phyloP scores from a whole-genome alignment of 2,888 invertebrate genomes.

The Eucera pruinosa region DNA sequence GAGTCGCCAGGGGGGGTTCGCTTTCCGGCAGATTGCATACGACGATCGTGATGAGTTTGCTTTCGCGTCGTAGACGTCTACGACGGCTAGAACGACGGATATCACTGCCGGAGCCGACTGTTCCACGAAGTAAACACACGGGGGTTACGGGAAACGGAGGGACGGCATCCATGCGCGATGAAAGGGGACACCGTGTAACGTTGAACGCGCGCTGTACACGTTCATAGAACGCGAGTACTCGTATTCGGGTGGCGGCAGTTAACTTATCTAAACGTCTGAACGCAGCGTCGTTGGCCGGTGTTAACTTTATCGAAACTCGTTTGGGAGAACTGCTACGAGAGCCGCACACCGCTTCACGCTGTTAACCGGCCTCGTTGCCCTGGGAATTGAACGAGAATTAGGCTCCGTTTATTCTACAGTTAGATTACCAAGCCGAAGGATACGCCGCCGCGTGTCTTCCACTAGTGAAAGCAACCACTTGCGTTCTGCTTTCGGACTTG shows the following conservation, averaged over 20 bases:
- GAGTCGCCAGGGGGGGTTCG: slow-evolving; percentile 61
- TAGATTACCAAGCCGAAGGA: slow-evolving; percentile 66
- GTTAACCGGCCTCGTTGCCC: slow-evolving; percentile 65
- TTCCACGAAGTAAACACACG: slow-evolving; percentile 60
- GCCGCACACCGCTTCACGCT: slow-evolving; percentile 34
- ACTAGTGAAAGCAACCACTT: background rate
- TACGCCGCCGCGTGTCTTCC: slow-evolving; percentile 2
- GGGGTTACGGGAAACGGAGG: background rate
- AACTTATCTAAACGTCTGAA: slow-evolving; percentile 76
- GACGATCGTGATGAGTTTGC: slow-evolving; percentile 71
- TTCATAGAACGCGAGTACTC: slow-evolving; percentile 6
- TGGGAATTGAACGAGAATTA: slow-evolving; percentile 78
- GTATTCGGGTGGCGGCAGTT: slow-evolving; percentile 55
- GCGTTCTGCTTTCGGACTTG: slow-evolving; percentile 9
- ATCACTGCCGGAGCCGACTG: slow-evolving; percentile 58
- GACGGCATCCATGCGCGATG: no score
- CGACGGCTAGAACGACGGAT: slow-evolving; percentile 40
- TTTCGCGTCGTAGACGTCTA: slow-evolving; percentile 54
- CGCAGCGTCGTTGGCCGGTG: slow-evolving; percentile 60
- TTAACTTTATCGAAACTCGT: slow-evolving; percentile 81
- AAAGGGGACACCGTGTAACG: no score
- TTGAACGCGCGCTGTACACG: background rate
- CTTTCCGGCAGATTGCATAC: slow-evolving; percentile 65
- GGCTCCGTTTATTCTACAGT: slow-evolving; percentile 74
- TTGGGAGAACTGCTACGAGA: slow-evolving; percentile 71